Evolutionary conservation across 1,140 invertebrate species (phyloP).

Genomic region (Sitophilus oryzae): DNA sequence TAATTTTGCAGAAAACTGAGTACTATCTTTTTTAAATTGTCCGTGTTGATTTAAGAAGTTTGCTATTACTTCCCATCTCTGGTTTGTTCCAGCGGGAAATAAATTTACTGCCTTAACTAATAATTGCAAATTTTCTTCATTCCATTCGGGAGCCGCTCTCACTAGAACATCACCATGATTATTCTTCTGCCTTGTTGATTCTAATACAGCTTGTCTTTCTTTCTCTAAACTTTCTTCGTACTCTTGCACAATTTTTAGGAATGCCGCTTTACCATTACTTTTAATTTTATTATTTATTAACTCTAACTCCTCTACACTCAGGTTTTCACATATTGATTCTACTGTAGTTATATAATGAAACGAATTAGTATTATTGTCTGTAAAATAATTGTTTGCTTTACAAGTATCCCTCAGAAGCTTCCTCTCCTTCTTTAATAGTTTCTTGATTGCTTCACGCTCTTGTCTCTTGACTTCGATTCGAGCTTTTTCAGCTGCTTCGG

Average conservation of each 20-base stretch:
- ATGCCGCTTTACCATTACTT: constrained; percentile 57
- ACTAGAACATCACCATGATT: constrained; percentile 42
- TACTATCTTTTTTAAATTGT: constrained; percentile 46
- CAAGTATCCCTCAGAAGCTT: constrained; percentile 79
- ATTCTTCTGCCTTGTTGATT: constrained; percentile 47
- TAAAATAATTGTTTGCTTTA: constrained; percentile 86
- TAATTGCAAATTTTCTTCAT: constrained; percentile 72
- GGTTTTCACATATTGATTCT: constrained; percentile 82
- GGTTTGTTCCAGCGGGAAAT: constrained; percentile 92
- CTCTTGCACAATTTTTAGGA: constrained; percentile 61
- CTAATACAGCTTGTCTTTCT: constrained; percentile 60
- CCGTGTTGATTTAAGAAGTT: constrained; percentile 93
- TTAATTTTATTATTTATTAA: constrained; percentile 68
- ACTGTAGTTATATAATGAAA: constrained; percentile 81
- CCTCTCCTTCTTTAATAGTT: constrained; percentile 76
- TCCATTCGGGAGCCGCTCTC: constrained; percentile 63
- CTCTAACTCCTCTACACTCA: constrained; percentile 67
- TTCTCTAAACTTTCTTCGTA: constrained; percentile 57
- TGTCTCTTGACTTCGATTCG: constrained; percentile 75
- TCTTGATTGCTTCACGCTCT: constrained; percentile 78
- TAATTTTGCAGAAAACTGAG: constrained; percentile 72
- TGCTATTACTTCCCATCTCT: constrained; percentile 94
- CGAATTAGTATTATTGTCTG: constrained; percentile 63
- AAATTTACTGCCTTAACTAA: constrained; percentile 94
- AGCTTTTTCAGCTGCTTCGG: constrained; percentile 73